Percentiles rank a stretch among this genome's conserved stretches.
Conservation (phyloP, 2,888 invertebrate species). For the Aphodius sticticus region DNA sequence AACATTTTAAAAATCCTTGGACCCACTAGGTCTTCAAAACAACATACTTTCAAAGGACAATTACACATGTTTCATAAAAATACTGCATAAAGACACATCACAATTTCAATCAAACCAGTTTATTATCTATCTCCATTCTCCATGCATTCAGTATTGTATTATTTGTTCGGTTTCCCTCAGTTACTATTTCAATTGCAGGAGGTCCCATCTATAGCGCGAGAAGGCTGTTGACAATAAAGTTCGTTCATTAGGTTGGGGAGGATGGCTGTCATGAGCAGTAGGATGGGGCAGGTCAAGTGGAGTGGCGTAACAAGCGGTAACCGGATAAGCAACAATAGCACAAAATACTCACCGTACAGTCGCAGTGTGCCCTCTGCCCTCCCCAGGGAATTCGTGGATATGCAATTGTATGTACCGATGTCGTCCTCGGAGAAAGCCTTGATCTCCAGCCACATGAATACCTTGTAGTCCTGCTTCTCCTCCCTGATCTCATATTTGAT, state of each 20-base stretch:
- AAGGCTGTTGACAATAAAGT: not conserved
- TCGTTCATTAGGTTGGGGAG: not conserved
- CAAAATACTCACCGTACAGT: slow-evolving; percentile 68
- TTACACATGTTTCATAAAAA: too few relatives aligned
- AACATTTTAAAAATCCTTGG: too few relatives aligned
- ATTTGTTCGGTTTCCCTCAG: not conserved
- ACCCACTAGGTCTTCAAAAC: too few relatives aligned
- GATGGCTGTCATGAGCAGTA: not conserved
- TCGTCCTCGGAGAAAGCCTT: slow-evolving; percentile 66
- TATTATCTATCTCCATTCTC: not conserved
- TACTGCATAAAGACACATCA: too few relatives aligned
- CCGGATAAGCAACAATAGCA: not conserved
- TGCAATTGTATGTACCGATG: slow-evolving; percentile 71
- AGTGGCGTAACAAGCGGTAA: not conserved
- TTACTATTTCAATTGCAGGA: not conserved
- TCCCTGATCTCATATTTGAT: slow-evolving; percentile 78
- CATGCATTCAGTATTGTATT: not conserved
- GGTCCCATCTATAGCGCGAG: not conserved
- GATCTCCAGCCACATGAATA: slow-evolving; percentile 73
- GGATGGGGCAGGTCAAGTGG: not conserved
- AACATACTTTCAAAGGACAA: too few relatives aligned
- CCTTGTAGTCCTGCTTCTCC: slow-evolving; percentile 76
- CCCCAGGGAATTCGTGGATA: slow-evolving; percentile 81
- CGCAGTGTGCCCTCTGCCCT: slow-evolving; percentile 79
- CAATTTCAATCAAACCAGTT: too few relatives aligned